phyloP scores from a whole-genome alignment of 2,797 vertebrate genomes.

The Salarias fasciatus region DNA sequence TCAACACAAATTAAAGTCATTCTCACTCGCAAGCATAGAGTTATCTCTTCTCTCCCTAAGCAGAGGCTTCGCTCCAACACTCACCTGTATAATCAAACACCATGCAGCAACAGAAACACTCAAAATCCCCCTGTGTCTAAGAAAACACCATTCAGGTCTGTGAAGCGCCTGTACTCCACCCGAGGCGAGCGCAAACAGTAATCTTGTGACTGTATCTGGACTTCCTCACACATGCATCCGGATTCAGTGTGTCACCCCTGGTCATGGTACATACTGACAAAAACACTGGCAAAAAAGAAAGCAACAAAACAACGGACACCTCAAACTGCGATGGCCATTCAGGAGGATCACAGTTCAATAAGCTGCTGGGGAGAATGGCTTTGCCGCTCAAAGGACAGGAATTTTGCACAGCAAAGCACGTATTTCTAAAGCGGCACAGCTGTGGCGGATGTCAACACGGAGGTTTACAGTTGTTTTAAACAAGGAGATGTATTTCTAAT shows the following conservation, averaged over 20 bases:
- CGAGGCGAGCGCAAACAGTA: conserved; percentile 69
- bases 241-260: conserved; percentile 52
- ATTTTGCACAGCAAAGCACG: conserved; percentile 62
- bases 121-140: conserved; percentile 72
- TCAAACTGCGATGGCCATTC: conserved; percentile 18
- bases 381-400: conserved; percentile 57
- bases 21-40: conserved; percentile 41
- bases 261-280: conserved; percentile 51
- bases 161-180: conserved; percentile 59
- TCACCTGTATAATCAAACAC: conserved; percentile 61
- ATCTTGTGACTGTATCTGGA: conserved; percentile 73
- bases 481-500: not conserved
- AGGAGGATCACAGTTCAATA: conserved; percentile 36
- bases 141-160: conserved; percentile 59
- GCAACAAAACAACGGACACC: conserved; percentile 17
- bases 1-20: conserved; percentile 42
- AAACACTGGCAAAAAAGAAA: conserved; percentile 36
- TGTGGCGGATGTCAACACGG: conserved; percentile 61
- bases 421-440: conserved; percentile 70
- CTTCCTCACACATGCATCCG: conserved; percentile 70
- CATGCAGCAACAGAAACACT: conserved; percentile 49
- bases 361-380: conserved; percentile 39
- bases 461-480: conserved; percentile 27
- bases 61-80: conserved; percentile 57
- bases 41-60: conserved; percentile 31